Conservation (phyloP, 2,888 invertebrate genomes). For the Cheilosia scutellata region DNA sequence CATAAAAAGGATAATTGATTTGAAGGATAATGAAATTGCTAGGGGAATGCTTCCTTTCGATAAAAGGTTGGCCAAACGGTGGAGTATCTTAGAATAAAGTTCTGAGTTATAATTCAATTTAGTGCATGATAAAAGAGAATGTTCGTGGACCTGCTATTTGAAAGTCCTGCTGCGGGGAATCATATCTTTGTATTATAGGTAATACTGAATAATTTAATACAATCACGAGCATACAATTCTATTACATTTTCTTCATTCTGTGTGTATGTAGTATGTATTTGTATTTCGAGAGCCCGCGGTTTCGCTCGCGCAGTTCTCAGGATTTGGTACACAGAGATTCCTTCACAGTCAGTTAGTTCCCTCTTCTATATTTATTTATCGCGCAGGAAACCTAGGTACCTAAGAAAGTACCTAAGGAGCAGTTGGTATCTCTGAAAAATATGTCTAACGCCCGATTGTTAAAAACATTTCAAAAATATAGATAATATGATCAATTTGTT, state of each 20-base stretch:
- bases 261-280: too few relatives aligned
- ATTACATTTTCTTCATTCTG: neutral
- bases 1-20: constrained; percentile 69
- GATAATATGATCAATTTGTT: too few relatives aligned
- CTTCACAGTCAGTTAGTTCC: too few relatives aligned
- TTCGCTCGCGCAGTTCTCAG: too few relatives aligned
- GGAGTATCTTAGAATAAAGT: neutral
- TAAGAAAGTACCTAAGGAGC: too few relatives aligned
- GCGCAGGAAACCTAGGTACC: too few relatives aligned
- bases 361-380: too few relatives aligned
- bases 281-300: too few relatives aligned
- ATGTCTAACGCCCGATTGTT: too few relatives aligned
- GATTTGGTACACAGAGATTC: too few relatives aligned
- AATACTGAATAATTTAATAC: neutral
- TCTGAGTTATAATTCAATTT: constrained; percentile 7
- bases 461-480: too few relatives aligned
- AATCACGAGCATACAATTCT: neutral
- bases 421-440: too few relatives aligned
- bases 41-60: neutral
- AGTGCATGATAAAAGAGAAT: constrained; percentile 5
- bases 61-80: neutral
- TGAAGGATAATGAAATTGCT: neutral
- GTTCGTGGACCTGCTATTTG: neutral
- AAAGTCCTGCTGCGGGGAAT: neutral
- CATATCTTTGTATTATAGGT: neutral